A percentile compares a stretch with the other conserved stretches of the same genome.
phyloP scores from a whole-genome alignment of 2,797 vertebrate genomes.

The Staurois parvus region DNA sequence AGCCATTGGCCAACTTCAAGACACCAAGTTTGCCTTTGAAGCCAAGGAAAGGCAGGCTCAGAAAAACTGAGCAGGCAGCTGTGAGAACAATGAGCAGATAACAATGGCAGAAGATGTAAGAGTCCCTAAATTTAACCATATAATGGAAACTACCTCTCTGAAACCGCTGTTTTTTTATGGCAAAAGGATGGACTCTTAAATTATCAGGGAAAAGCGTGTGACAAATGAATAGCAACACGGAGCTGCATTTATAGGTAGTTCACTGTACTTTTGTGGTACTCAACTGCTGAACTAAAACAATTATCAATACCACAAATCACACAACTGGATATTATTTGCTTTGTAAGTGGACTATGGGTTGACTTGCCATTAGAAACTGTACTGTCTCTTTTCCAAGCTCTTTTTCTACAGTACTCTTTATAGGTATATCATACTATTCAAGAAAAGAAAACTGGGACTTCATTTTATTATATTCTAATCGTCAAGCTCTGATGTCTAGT shows the following conservation, averaged over 20 bases:
- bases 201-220: not conserved
- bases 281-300: too few species aligned
- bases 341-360: not conserved
- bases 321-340: not conserved
- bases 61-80: conserved; percentile 87
- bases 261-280: not conserved
- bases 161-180: not conserved
- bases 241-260: not conserved
- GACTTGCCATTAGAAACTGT: too few species aligned
- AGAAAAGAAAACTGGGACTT: too few species aligned
- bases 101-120: not conserved
- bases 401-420: too few species aligned
- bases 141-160: not conserved
- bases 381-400: too few species aligned
- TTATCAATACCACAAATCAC: too few species aligned
- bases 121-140: not conserved
- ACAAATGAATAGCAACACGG: not conserved
- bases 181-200: not conserved
- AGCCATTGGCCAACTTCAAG: conserved; percentile 80
- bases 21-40: conserved; percentile 84
- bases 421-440: too few species aligned
- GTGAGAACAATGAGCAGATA: conserved; percentile 56
- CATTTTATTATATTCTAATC: too few species aligned
- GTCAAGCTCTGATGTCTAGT: too few species aligned
- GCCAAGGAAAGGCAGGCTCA: conserved; percentile 87